These are phyloP conservation scores for Meloidogyne hapla DNA, from an alignment of 1,140 invertebrate genomes.

Conservation along the genomic window DNA sequence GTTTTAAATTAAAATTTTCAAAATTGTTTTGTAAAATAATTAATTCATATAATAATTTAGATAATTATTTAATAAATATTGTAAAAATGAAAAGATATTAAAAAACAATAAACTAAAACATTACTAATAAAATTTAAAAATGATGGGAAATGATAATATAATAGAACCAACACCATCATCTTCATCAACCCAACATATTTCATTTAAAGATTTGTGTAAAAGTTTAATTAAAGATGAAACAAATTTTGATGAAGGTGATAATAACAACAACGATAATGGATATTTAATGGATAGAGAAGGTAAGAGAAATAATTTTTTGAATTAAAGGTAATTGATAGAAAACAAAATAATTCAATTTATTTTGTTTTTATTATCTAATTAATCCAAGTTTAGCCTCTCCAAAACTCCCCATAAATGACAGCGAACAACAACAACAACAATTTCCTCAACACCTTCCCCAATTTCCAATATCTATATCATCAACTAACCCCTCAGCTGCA, in stretches of 20 bases:
- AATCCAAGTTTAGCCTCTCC: background rate
- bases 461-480: slow-evolving; percentile 1
- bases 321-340: too few relatives aligned
- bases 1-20: too few relatives aligned
- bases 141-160: background rate
- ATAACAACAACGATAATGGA: background rate
- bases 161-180: background rate
- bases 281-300: background rate
- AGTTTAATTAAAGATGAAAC: background rate
- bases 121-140: background rate
- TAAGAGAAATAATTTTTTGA: background rate
- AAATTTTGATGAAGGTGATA: background rate
- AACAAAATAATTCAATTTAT: too few relatives aligned
- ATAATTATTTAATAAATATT: too few relatives aligned
- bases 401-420: background rate
- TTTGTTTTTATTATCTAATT: background rate
- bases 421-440: background rate
- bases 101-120: too few relatives aligned
- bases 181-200: background rate
- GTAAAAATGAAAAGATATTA: too few relatives aligned
- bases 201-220: too few relatives aligned
- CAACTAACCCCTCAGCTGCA: background rate
- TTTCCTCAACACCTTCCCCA: background rate
- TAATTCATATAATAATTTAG: too few relatives aligned
- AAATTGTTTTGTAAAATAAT: too few relatives aligned